Evolutionary conservation across 2,888 invertebrate species (phyloP), one percentile per base, ranked within the genome.

Genomic region (Oligia strigilis): DNA sequence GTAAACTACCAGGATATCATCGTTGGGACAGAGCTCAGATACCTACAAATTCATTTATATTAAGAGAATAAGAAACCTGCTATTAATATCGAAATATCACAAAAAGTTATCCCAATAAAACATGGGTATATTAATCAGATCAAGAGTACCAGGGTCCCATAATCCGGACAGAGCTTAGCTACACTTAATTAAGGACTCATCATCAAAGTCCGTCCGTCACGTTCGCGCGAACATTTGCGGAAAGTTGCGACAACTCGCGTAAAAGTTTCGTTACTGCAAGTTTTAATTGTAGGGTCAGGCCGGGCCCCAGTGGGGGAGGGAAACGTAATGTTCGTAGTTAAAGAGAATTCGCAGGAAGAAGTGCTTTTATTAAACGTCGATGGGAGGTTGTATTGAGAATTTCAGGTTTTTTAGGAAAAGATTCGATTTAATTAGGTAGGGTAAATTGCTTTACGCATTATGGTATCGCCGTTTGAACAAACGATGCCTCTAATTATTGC

Each of bases 281-380:
- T 92, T 93, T 92, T 93, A 92, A 93, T 93, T 92, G 90, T 87
- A 76, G 83, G 88, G 83, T 81, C 80, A 75, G 85, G 75, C 46
- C 19, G 66, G 72, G 73, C 29, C 69, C 64, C 81, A 71, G 49
- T 72, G 77, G 71, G 72, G 46, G 86, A 81, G 86, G 72, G 49
- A 43, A 19, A 81, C 58, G 67, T 60, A 79, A 83, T 77, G 77
- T 64, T 76, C 66, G 72, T 81, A 78, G 65, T 75, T 66, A 78
- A 72, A 78, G 80, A 62, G 69, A 76, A 77, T 75, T 75, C 49
- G 52, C 46, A 19, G 55, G 49, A 77, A 72, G 83, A 76, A 86
- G 74, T 78, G 75, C 86, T 83, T 78, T 74, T 72, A 78, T 83
- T 86, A 75, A 75, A 71, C 58, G 75, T n/a, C 79, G 70, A 74